These are phyloP conservation scores for Acrocephalus kingi DNA, from an alignment of 2,113 vertebrate genomes.

Conservation along the genomic window DNA sequence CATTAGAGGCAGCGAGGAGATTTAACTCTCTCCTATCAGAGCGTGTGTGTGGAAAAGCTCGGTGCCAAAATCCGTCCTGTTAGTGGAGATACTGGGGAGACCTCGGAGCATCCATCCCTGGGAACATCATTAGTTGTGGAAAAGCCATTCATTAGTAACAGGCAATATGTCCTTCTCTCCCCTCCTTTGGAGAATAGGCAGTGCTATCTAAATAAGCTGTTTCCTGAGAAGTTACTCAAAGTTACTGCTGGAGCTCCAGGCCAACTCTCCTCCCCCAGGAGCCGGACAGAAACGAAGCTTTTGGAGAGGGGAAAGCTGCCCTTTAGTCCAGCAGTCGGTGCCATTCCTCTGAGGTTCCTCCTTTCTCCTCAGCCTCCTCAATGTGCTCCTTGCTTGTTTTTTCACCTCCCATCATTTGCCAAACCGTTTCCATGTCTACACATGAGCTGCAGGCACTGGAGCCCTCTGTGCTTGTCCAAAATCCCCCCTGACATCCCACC, in stretches of 20 bases:
- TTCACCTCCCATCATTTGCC: background rate
- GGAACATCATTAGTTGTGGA: constrained; percentile 38
- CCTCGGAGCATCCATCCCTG: background rate
- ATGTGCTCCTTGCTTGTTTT: background rate
- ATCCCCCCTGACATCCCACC: background rate
- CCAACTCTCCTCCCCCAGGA: constrained; percentile 48
- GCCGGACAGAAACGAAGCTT: background rate
- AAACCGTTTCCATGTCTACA: background rate
- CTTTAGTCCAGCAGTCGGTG: background rate
- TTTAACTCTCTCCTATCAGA: constrained; percentile 51
- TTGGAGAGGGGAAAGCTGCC: background rate
- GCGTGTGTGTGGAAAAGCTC: background rate
- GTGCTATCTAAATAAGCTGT: constrained; percentile 67
- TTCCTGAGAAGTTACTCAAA: constrained; percentile 66
- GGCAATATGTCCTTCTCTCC: constrained; percentile 19
- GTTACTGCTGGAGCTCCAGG: constrained; percentile 31
- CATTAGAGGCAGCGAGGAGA: background rate
- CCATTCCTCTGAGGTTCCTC: background rate
- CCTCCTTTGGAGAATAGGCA: constrained; percentile 31
- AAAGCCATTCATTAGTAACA: constrained; percentile 55
- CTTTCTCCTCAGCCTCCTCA: background rate
- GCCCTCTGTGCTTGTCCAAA: background rate
- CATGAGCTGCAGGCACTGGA: accelerated
- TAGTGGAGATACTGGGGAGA: background rate
- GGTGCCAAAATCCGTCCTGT: background rate